These are phyloP conservation scores for Aplysia californica DNA, from an alignment of 1,140 invertebrate species.

Conservation along the genomic window DNA sequence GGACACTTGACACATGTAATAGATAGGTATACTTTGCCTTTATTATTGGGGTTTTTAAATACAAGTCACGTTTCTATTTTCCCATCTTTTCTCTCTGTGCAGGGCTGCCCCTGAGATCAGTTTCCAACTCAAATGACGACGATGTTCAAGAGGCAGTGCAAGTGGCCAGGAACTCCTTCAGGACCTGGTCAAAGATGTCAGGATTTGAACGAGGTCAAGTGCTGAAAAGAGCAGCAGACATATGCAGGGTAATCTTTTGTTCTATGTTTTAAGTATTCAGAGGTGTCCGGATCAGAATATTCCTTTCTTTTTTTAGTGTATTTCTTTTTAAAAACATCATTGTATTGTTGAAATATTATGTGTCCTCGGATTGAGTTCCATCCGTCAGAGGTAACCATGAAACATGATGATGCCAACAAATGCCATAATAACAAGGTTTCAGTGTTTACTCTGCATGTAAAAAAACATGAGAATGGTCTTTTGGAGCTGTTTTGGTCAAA, in stretches of 20 bases:
- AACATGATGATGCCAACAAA: too few relatives aligned
- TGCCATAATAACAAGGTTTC: too few relatives aligned
- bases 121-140: constrained; percentile 37
- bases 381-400: too few relatives aligned
- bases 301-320: too few relatives aligned
- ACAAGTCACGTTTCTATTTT: not conserved
- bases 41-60: not conserved
- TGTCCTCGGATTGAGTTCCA: not conserved
- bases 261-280: not conserved
- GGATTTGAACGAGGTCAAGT: constrained; percentile 62
- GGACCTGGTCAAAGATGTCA: constrained; percentile 55
- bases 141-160: constrained; percentile 59
- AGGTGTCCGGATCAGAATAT: too few relatives aligned
- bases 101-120: not conserved
- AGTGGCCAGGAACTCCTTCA: constrained; percentile 48
- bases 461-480: too few relatives aligned
- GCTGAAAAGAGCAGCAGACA: constrained; percentile 54
- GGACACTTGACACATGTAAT: too few relatives aligned
- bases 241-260: constrained; percentile 54
- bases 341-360: not conserved
- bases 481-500: too few relatives aligned
- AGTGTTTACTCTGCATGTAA: too few relatives aligned
- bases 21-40: too few relatives aligned
- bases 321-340: not conserved
- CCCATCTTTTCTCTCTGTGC: too few relatives aligned